These are phyloP conservation scores for Ashinkailepas kermadecensis DNA, from an alignment of 2,888 invertebrate species.

Conservation along the genomic window DNA sequence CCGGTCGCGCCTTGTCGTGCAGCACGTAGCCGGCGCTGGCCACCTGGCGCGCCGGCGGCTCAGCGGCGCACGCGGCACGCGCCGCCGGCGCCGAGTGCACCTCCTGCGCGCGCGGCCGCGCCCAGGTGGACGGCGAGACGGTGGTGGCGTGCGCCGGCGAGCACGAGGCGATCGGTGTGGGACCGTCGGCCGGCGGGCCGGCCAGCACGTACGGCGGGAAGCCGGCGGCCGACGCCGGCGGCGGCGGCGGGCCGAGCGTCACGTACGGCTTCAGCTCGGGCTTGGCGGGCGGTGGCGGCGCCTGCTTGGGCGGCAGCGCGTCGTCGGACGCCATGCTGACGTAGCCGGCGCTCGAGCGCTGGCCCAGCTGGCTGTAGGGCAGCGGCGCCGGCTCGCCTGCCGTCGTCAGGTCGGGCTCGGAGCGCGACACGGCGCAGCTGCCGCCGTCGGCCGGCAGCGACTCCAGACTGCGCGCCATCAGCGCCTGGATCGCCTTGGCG, in stretches of 20 bases:
- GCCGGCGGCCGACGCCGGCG: neutral
- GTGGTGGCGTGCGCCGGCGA: neutral
- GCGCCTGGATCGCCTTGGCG: constrained; percentile 14
- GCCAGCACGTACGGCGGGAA: constrained; percentile 19
- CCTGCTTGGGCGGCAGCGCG: neutral
- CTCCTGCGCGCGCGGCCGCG: neutral
- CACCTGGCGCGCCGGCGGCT: neutral
- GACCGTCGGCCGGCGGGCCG: neutral
- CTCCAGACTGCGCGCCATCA: constrained; percentile 18
- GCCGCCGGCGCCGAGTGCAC: neutral
- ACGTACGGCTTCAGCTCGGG: constrained; percentile 7
- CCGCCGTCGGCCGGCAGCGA: neutral
- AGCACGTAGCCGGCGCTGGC: constrained; percentile 1
- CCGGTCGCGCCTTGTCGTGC: neutral
- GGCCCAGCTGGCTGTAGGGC: constrained; percentile 3
- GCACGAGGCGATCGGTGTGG: neutral
- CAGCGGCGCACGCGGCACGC: neutral
- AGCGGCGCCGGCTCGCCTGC: neutral
- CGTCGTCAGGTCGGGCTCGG: neutral
- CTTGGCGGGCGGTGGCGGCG: neutral
- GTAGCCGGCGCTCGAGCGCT: neutral
- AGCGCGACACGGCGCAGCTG: neutral
- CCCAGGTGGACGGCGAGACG: neutral
- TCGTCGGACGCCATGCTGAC: constrained; percentile 14
- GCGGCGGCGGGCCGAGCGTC: constrained; percentile 8